Base-by-base conservation (phyloP, 2,113 vertebrate genomes). In the Procavia capensis region DNA sequence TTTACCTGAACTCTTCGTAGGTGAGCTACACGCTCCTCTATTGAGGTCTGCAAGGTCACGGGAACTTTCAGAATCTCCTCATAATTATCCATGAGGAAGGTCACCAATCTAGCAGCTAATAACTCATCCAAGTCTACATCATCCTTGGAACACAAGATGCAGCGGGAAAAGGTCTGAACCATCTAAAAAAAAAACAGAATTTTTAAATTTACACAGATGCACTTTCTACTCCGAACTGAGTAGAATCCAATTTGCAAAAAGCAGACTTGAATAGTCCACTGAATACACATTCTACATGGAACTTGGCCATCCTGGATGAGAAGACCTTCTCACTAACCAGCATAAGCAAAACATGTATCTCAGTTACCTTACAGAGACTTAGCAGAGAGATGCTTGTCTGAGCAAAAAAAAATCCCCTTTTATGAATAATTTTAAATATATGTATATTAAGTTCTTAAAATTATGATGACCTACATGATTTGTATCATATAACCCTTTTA, bases 71-170 rank as follows among this genome's bases (percentile, higher is more conserved):
- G 97, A 90, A 99, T 99, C 25, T 98, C 98, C 88, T 99, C 98
- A 78, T 98, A 98, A 97, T 99, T 98, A 97, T 99, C 99, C 98
- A 99, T 98, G 93, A 99, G 98, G 96, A 99, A 99, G 7, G 98
- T 99, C 20, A 99, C 99, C 88, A 99, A 97, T 90, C 99, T 99
- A 96, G 98, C 98, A 94, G 99, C 98, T 96, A 99, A 97, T 59
- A 99, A 97, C 91, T 99, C 99, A 98, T 99, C 99, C 97, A 99
- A 97, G 85, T 99, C 99, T 70, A 99, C 98, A 95, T 99, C 99
- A 91, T 99, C 99, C 80, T 98, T 98, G 76, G 99, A 99, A 96
- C 98, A 98, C 79, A 99, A 98, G 96, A 99, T 99, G 97, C 98
- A 99, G 59, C 41, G 98, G n/a, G 99, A 99, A 98, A 99, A 99